Base-by-base conservation (phyloP, 2,888 invertebrate species). In the Agonum fuliginosum region DNA sequence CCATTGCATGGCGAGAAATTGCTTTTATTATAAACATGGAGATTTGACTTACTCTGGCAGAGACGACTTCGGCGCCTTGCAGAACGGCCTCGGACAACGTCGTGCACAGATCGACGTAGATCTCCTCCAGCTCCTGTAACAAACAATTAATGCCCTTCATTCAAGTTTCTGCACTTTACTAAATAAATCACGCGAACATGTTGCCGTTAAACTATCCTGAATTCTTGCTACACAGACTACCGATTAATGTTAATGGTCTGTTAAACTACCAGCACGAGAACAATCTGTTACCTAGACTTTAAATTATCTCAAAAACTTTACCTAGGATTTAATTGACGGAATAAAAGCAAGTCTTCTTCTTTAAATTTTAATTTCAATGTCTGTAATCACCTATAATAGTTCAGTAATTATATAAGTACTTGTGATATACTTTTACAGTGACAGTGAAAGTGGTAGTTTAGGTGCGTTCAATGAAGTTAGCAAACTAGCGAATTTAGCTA, bases 81-180 rank as follows among this genome's bases (percentile, higher is more conserved):
- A 94, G 91, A 84, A 97, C 93, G 20, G 97, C 94, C 81, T 97
- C 96, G 83, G 96, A 93, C 82, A 97, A 91, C 78, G 95, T 94
- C 83, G 93, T 90, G 86, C 95, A 96, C 79, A 97, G 91, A 85
- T 97, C 97, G 81, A 93, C 92, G 88, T 97, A 94, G 84, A 97
- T 95, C 86, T 97, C 97, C 88, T 97, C 96, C 84, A 97, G 89
- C 88, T 97, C 97, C 93, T 97, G 92, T 82, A 92, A 91, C 80
- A 81, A 78, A 78, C 24, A 54, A 10, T n/a, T 24, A 14, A 54
- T 8, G 6, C 2, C n/a, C 3, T 12, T 20, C 48, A 17, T 54
- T 79, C 73, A 58, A 78, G 58, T 46, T 46, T 4, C 4, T 2
- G 46, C 2, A 14, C 12, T 17, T 17, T 1, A 1, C 4, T 41